Conservation (phyloP, 2,113 vertebrate genomes). For the Furnarius figulus region DNA sequence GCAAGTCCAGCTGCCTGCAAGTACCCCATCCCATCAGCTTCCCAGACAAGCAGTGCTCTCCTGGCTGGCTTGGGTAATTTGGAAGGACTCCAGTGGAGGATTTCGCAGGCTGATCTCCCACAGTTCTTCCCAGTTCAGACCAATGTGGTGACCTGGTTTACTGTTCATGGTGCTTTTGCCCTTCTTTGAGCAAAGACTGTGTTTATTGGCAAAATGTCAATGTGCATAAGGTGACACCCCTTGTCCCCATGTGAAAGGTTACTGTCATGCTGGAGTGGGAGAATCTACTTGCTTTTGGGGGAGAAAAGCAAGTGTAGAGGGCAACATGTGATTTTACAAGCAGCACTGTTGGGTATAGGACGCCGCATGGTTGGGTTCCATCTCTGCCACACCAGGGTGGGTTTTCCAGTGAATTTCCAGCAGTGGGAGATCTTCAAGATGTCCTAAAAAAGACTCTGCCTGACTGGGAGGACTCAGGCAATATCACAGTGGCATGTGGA, state of each 20-base stretch:
- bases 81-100: background rate
- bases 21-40: background rate
- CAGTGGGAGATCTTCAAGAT: background rate
- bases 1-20: slow-evolving; percentile 4
- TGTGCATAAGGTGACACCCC: background rate
- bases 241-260: background rate
- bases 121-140: slow-evolving; percentile 15
- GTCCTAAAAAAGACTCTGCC: background rate
- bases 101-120: slow-evolving; percentile 15
- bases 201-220: background rate
- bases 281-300: background rate
- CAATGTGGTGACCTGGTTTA: slow-evolving; percentile 21
- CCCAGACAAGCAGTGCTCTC: background rate
- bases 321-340: background rate
- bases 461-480: background rate
- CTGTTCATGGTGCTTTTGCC: background rate
- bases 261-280: background rate
- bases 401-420: background rate
- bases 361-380: rapidly evolving
- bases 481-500: background rate
- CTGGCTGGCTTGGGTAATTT: background rate
- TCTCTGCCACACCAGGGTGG: background rate
- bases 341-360: background rate
- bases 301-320: background rate
- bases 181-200: background rate